These are phyloP conservation scores for Eufriesea mexicana DNA, from an alignment of 1,140 invertebrate species.

Conservation along the genomic window DNA sequence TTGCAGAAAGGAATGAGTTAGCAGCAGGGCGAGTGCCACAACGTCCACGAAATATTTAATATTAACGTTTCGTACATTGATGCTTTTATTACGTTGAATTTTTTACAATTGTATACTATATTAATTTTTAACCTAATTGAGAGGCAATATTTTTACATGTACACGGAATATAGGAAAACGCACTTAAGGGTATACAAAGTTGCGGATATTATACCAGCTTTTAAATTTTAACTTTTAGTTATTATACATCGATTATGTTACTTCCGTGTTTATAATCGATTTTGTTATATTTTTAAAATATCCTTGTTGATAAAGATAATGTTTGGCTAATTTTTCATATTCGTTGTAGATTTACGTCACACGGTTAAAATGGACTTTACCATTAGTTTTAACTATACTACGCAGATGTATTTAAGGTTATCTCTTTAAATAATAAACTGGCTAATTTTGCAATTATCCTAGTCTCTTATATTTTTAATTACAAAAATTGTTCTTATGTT, in stretches of 20 bases:
- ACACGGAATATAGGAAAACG: too few species aligned
- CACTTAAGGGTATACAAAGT: too few species aligned
- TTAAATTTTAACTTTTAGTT: background rate
- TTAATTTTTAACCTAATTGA: background rate
- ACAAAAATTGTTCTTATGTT: too few species aligned
- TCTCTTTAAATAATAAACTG: too few species aligned
- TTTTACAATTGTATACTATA: background rate
- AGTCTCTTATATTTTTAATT: too few species aligned
- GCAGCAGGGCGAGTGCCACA: background rate
- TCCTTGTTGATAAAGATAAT: background rate
- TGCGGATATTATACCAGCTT: too few species aligned
- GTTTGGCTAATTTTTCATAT: too few species aligned
- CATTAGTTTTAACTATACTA: too few species aligned
- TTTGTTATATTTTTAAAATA: background rate
- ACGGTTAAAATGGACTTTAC: background rate
- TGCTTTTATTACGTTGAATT: background rate
- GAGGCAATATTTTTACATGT: background rate
- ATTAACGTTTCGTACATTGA: background rate
- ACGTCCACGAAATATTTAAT: background rate
- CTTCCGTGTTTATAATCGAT: background rate
- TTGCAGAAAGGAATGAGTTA: conserved; percentile 12
- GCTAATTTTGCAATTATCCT: too few species aligned
- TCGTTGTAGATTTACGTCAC: too few species aligned
- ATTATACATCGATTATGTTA: background rate
- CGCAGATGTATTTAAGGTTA: too few species aligned